Base-by-base conservation (phyloP, 1,140 invertebrate species). In the Ips typographus region DNA sequence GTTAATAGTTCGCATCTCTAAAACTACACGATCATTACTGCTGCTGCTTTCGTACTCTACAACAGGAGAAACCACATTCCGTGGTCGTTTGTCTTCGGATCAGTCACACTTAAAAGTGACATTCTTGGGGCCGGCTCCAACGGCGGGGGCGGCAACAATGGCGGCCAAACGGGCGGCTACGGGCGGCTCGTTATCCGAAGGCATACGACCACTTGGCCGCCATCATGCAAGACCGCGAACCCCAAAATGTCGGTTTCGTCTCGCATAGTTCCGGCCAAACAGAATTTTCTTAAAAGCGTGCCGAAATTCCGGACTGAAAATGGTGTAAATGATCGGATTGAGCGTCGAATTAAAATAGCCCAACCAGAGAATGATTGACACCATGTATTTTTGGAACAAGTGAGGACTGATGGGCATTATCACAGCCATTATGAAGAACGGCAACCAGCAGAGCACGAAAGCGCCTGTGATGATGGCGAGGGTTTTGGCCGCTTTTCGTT, bases 401-500 rank as follows among this genome's bases (percentile, higher is more conserved):
- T 78, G 73, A 49, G 77, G 79, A 78, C 91, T 93, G 37, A 92
- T 84, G 4, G 94, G 91, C 78, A 93, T 85, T 47, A 94, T 81
- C n/a, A 95, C 86, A 7, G 93, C 92, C 76, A 92, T 86, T n/a
- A 94, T 84, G 81, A 96, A 96, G 80, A 95, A 95, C 4, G 93
- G 93, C 72, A 94, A 82, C 93, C 93, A 95, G 80, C 93, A 95
- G 51, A 91, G 86, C 40, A 95, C 90, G 80, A 95, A 95, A 3
- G 65, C 65, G 43, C 93, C 93, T 39, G 94, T 95, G 70, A 95
- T 94, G 79, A 94, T 94, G 73, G 93, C 94, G 72, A 96, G 83
- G 36, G 94, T 96, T 81, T 95, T 94, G 37, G 93, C 94, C 8
- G 94, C 94, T 81, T 95, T 96, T 51, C 91, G 84, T 77, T 96